Evolutionary conservation across 2,797 vertebrate species (phyloP).

Genomic region (Enoplosus armatus): DNA sequence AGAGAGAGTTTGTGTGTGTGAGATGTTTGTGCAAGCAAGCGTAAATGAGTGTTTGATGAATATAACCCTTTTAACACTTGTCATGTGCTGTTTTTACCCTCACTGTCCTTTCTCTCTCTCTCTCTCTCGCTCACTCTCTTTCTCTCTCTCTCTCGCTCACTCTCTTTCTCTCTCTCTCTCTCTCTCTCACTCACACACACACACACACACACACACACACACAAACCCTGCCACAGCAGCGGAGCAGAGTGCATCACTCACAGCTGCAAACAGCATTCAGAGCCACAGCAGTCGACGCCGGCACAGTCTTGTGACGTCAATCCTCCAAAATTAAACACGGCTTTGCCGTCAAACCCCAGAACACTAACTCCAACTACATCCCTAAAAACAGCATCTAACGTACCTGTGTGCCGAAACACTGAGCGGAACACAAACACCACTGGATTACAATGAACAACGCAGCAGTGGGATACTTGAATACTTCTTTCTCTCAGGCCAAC

Average conservation of each 20-base stretch:
- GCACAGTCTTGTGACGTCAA: conserved; percentile 43
- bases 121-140: conserved; percentile 7
- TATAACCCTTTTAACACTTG: conserved; percentile 71
- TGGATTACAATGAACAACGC: conserved; percentile 1
- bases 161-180: not conserved
- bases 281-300: conserved; percentile 12
- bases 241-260: conserved; percentile 25
- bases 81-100: conserved; percentile 46
- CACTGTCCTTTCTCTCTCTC: conserved; percentile 15
- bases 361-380: conserved; percentile 3
- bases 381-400: not conserved
- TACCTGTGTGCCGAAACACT: not conserved
- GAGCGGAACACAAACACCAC: not conserved
- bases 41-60: conserved; percentile 68
- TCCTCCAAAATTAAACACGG: conserved; percentile 41
- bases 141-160: not conserved
- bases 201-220: conserved; percentile 18
- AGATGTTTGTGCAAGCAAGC: conserved; percentile 37
- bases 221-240: conserved; percentile 20
- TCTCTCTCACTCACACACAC: not conserved
- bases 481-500: no score
- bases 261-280: conserved; percentile 40
- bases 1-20: conserved; percentile 7
- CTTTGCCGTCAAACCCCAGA: conserved; percentile 31
- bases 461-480: not conserved